Conservation (phyloP, 2,113 vertebrate species). For the Boleophthalmus pectinirostris region DNA sequence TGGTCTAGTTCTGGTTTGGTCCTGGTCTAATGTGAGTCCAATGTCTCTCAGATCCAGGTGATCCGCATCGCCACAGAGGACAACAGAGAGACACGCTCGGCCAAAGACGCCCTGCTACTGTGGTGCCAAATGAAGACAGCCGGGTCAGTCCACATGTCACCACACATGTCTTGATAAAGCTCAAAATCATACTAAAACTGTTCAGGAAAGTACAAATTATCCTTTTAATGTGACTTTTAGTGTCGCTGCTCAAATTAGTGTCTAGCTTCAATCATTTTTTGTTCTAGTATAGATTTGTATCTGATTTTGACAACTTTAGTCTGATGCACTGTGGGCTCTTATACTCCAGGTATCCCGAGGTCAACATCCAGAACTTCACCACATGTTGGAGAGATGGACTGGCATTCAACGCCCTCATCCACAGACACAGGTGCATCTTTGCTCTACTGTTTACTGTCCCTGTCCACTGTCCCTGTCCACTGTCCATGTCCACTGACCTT, state of each 20-base stretch:
- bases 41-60: constrained; percentile 84
- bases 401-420: constrained; percentile 96
- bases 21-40: no score
- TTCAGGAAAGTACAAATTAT: no score
- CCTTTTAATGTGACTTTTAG: no score
- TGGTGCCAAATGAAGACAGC: constrained; percentile 98
- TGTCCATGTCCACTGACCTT: no score
- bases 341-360: constrained; percentile 86
- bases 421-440: constrained; percentile 85
- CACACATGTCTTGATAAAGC: background rate
- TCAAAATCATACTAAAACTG: no score
- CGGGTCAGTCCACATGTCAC: constrained; percentile 72
- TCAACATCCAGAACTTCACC: constrained; percentile 97
- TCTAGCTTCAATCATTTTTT: no score
- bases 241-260: no score
- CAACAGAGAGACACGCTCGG: constrained; percentile 92
- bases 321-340: background rate
- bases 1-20: no score
- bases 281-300: no score
- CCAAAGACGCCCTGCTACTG: constrained; percentile 93
- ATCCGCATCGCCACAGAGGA: constrained; percentile 95
- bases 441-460: background rate
- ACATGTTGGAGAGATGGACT: constrained; percentile 94
- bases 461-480: no score
- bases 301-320: no score